These are phyloP conservation scores for Epiperipatus broadwayi DNA, from an alignment of 2,888 invertebrate genomes.

Conservation along the genomic window DNA sequence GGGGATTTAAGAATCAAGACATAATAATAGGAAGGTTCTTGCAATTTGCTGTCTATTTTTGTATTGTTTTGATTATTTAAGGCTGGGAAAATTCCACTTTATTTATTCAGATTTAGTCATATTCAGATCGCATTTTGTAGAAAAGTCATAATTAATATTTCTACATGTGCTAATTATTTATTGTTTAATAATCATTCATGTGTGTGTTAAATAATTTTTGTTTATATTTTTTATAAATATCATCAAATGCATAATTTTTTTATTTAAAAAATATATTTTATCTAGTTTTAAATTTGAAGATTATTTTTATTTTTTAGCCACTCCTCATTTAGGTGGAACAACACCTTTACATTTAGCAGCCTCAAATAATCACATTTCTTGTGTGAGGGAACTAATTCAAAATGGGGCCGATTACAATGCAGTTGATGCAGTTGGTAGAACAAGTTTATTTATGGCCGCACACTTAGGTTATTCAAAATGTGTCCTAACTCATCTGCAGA, in stretches of 20 bases:
- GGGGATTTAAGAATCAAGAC: too few relatives aligned
- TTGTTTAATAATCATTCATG: too few relatives aligned
- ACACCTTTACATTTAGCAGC: conserved; percentile 26
- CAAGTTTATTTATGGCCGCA: conserved; percentile 25
- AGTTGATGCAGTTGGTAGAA: conserved; percentile 24
- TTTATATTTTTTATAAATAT: too few relatives aligned
- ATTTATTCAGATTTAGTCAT: too few relatives aligned
- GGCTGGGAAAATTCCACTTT: too few relatives aligned
- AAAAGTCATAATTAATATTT: too few relatives aligned
- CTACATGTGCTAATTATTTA: too few relatives aligned
- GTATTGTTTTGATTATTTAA: too few relatives aligned
- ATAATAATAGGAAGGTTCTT: too few relatives aligned
- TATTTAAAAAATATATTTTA: neutral
- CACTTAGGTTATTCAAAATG: conserved; percentile 21
- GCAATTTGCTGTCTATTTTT: too few relatives aligned
- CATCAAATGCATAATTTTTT: neutral
- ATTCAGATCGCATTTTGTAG: too few relatives aligned
- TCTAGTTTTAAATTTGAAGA: neutral
- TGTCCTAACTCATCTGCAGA: conserved; percentile 24
- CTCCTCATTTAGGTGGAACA: conserved; percentile 25
- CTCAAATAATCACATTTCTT: conserved; percentile 22
- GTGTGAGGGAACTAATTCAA: conserved; percentile 25
- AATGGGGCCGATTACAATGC: conserved; percentile 28
- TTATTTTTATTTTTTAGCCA: conserved; percentile 18
- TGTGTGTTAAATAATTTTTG: too few relatives aligned